These are phyloP conservation scores for Drosophila eohydei DNA, from an alignment of 2,888 invertebrate species.

Conservation along the genomic window DNA sequence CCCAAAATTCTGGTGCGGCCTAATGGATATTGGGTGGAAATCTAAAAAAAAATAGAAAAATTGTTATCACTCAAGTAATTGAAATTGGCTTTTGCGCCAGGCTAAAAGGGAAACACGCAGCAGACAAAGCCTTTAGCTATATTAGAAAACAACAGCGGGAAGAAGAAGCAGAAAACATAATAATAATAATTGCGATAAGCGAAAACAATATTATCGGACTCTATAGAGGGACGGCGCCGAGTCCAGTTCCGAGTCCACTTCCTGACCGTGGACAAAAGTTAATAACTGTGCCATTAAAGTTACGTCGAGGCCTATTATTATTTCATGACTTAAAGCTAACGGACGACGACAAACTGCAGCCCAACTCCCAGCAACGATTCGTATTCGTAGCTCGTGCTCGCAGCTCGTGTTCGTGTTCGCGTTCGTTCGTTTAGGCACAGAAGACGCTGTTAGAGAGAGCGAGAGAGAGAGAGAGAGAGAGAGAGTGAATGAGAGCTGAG, in stretches of 20 bases:
- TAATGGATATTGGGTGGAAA: conserved; percentile 11
- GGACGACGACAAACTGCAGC: conserved; percentile 7
- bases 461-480: background rate
- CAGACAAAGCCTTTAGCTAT: conserved; percentile 16
- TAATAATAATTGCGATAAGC: conserved; percentile 49
- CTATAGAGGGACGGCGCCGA: background rate
- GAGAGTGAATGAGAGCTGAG: conserved; percentile 8
- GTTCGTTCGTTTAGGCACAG: conserved; percentile 5
- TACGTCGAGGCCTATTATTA: conserved; percentile 59
- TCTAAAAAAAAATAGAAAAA: conserved; percentile 2
- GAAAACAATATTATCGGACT: conserved; percentile 41
- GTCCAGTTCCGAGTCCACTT: conserved; percentile 19
- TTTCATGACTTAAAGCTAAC: conserved; percentile 69
- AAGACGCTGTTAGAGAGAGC: conserved; percentile 18
- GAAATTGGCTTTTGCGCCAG: conserved; percentile 24
- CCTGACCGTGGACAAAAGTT: conserved; percentile 57
- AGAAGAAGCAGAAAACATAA: background rate
- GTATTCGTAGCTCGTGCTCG: conserved; percentile 19
- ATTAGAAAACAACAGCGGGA: conserved; percentile 2
- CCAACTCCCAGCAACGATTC: conserved; percentile 1
- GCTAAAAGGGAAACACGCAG: conserved; percentile 25
- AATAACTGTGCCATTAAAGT: conserved; percentile 74
- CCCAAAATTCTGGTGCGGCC: background rate
- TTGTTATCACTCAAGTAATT: conserved; percentile 32
- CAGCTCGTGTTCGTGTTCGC: conserved; percentile 1